Percentiles rank a stretch among this genome's conserved stretches.
Conservation (phyloP, 1,140 invertebrate species). For the Aphis gossypii region DNA sequence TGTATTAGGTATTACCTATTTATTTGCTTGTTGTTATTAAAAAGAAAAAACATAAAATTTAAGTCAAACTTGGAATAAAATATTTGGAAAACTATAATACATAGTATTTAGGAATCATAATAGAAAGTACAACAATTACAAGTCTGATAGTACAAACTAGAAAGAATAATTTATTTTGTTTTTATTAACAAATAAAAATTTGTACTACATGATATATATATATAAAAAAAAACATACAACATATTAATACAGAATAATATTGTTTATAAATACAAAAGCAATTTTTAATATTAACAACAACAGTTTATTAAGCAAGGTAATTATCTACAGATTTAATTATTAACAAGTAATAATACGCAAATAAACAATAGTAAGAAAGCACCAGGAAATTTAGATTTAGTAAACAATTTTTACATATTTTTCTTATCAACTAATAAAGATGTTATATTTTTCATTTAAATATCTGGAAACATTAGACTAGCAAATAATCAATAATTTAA, state of each 20-base stretch:
- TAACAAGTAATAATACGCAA: slow-evolving; percentile 45
- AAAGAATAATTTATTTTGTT: slow-evolving; percentile 16
- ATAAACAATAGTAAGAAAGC: slow-evolving; percentile 39
- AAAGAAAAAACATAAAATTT: background rate
- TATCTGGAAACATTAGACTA: background rate
- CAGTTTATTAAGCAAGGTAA: slow-evolving; percentile 48
- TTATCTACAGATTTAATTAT: slow-evolving; percentile 19
- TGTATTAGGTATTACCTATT: no score
- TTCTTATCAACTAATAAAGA: slow-evolving; percentile 2
- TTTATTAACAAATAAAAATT: slow-evolving; percentile 53
- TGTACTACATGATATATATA: slow-evolving; percentile 40
- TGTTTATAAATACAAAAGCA: slow-evolving; percentile 54
- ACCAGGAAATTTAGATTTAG: slow-evolving; percentile 21
- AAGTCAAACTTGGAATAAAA: background rate
- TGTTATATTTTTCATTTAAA: background rate
- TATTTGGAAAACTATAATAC: background rate
- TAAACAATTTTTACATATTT: background rate
- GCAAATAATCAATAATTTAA: background rate
- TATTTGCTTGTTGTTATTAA: background rate
- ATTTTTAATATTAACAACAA: slow-evolving; percentile 51
- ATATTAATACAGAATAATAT: slow-evolving; percentile 38
- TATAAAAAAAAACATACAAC: slow-evolving; percentile 21
- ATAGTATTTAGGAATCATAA: background rate
- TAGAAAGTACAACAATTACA: background rate
- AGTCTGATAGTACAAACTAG: background rate